Base-by-base conservation (phyloP, 2,888 invertebrate species). In the Orthonychiurus folsomi region DNA sequence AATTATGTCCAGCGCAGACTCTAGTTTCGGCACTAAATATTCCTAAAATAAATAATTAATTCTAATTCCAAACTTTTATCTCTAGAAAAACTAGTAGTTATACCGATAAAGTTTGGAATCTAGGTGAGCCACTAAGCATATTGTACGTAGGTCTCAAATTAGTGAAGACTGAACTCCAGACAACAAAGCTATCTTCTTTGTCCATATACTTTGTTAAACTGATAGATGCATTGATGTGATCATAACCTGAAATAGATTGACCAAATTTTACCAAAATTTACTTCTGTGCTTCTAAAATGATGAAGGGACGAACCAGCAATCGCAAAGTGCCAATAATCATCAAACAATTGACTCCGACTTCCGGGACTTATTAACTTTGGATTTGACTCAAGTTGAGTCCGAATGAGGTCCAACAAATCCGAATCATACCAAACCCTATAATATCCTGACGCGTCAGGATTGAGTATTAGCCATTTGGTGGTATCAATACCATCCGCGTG, bases 371-470 rank as follows among this genome's bases (percentile, higher is more conserved):
- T 61, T 15, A 55, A 37, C 2, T 28, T 53, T 21, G 60, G 66
- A 56, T 67, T 61, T 27, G 24, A 24, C 5, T 20, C 18, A 5
- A 69, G 25, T 56, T 69, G 69, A 1, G 52, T 24, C 25, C 62
- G 60, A 24, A 69, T 62, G 3, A 65, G 27, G 18, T 50, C 25
- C 1, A 65, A 59, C 24, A 67, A 24, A 2, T 37, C 20, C 2
- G 55, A 24, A 25, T 69, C 69, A 56, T 69, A 69, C 21, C 67
- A 28, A 3, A 69, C 69, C n/a, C 69, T 53, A 50, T 66, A 66
- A 53, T 67, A 69, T 12, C 65, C 64, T 12, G 21, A 52, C 15
- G 60, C 63, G 23, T 61, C 63, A 12, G 63, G 61, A 60, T 69
- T 69, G 2, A 65, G 26, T 24, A 69, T 47, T 12, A 69, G 15